A percentile compares a stretch with the other conserved stretches of the same genome.
phyloP scores from a whole-genome alignment of 2,797 vertebrate genomes.

The Naso thynnoides region DNA sequence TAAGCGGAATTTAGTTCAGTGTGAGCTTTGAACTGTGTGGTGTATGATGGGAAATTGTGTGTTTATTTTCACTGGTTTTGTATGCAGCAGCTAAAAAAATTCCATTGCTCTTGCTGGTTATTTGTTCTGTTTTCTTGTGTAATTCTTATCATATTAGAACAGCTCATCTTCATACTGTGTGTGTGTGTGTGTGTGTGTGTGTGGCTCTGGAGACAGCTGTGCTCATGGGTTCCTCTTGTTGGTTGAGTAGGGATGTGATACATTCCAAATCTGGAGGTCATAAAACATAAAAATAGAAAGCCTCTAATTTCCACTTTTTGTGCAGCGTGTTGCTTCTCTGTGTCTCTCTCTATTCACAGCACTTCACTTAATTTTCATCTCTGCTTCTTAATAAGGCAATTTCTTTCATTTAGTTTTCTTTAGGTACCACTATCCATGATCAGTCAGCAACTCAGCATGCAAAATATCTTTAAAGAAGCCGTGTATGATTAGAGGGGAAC shows the following conservation, averaged over 20 bases:
- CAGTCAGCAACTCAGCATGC: constrained; percentile 12
- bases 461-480: constrained; percentile 30
- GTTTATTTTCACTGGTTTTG: not conserved
- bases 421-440: not conserved
- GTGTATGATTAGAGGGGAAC: constrained; percentile 24
- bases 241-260: constrained; percentile 67
- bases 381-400: not conserved
- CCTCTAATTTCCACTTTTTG: constrained; percentile 62
- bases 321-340: constrained; percentile 18
- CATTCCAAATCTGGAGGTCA: constrained; percentile 79
- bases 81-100: not conserved
- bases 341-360: constrained; percentile 20
- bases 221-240: constrained; percentile 44
- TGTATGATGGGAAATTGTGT: not conserved
- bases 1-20: not conserved
- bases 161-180: constrained; percentile 5
- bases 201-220: constrained; percentile 63
- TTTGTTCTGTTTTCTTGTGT: constrained; percentile 18
- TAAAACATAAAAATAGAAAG: constrained; percentile 79
- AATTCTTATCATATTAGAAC: constrained; percentile 12
- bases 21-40: not conserved
- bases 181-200: constrained; percentile 20
- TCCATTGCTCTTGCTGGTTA: not conserved
- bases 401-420: constrained; percentile 2
- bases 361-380: constrained; percentile 13